Base-by-base conservation (phyloP, 2,888 invertebrate genomes). In the Phymatocera aterrima region DNA sequence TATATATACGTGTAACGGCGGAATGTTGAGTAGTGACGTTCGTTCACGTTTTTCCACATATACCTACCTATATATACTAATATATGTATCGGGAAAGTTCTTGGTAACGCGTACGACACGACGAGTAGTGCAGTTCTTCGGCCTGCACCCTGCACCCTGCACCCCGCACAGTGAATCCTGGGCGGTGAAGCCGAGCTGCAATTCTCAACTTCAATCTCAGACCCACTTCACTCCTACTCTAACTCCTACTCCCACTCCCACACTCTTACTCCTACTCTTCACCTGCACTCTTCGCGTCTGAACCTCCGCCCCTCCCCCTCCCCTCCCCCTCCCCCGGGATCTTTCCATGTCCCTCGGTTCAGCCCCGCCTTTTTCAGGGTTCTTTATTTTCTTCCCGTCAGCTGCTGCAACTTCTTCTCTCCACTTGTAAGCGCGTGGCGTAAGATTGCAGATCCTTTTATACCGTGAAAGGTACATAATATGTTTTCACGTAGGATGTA, bases 21-120 rank as follows among this genome's bases (percentile, higher is more conserved):
- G 85, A 88, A 87, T 85, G 87, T 87, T 87, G 84, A 87, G 84
- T 84, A 85, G 85, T 83, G 85, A 48, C 51, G 34, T 34, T 34
- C 72, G 37, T 8, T 51, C 72, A 18, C 31, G 31, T 68, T 54
- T 72, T 72, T 54, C 72, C 10, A 31, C 34, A 5, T 37, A 64
- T 61, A 61, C 2, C n/a, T 54, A 54, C 28, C 8, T 6, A 15
- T 34, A 12, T 48, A 68, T 12, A 68, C 10, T n/a, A n/a, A 18
- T n/a, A 24, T 28, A 24, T 5, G 48, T 68, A 68, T 68, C 68
- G 46, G 68, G 3, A 68, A 68, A 68, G 40, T 68, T n/a, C n/a
- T n/a, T 68, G 40, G 68, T 43, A 43, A 28, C 68, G 68, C 68
- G 68, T 68, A 46, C 40, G 68, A 46, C 68, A 46, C 21, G 68